phyloP scores from a whole-genome alignment of 2,113 vertebrate genomes.

The Ammodytes dubius region DNA sequence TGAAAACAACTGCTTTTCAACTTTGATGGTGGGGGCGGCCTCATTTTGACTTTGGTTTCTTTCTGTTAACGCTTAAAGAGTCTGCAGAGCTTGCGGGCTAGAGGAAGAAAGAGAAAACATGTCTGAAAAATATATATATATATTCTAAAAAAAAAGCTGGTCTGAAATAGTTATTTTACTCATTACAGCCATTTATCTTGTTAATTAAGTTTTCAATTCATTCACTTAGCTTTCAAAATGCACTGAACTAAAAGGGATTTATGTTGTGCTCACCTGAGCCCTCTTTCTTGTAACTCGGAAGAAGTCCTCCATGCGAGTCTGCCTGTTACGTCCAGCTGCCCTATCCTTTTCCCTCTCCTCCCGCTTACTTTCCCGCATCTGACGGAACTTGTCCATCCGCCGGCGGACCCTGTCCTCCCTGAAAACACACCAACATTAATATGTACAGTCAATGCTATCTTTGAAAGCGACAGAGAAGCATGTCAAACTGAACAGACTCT shows the following conservation, averaged over 20 bases:
- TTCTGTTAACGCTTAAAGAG: constrained; percentile 53
- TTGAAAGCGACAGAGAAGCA: not conserved
- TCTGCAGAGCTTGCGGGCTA: constrained; percentile 51
- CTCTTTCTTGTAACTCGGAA: constrained; percentile 83
- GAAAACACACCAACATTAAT: not conserved
- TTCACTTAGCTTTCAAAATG: not conserved
- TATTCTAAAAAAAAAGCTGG: not conserved
- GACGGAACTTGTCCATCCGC: constrained; percentile 80
- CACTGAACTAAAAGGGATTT: not conserved
- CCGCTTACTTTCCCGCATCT: constrained; percentile 51
- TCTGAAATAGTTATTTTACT: not conserved
- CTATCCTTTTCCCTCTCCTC: constrained; percentile 69
- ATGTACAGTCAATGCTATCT: not conserved
- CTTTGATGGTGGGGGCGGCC: not conserved
- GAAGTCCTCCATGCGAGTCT: constrained; percentile 79
- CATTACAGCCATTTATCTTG: not conserved
- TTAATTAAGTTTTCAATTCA: not conserved
- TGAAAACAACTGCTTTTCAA: not conserved
- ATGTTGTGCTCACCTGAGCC: constrained; percentile 49
- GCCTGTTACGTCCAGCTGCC: constrained; percentile 50
- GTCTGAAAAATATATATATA: constrained; percentile 4
- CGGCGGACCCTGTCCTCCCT: constrained; percentile 78
- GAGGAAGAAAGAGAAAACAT: constrained; percentile 17
- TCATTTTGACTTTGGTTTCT: constrained; percentile 71
- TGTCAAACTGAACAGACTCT: not conserved